A percentile compares a stretch with the other conserved stretches of the same genome.
phyloP scores from a whole-genome alignment of 92 coral and sea anemone genomes.

The Phenganax subtilis region DNA sequence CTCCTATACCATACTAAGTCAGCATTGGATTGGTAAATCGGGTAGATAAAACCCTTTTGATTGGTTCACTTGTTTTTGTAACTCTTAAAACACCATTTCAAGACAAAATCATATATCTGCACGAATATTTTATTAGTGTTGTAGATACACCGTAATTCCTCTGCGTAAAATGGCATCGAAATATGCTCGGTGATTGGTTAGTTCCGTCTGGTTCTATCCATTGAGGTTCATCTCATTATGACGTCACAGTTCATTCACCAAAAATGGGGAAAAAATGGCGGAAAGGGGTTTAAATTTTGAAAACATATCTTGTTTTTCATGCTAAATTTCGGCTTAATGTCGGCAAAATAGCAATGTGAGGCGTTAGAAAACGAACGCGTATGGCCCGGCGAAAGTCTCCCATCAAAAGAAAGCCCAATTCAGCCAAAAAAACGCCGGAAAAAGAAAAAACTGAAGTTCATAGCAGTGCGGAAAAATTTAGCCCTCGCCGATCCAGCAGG shows the following conservation, averaged over 20 bases:
- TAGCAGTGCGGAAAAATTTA: neutral
- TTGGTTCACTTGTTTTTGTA: too few species aligned
- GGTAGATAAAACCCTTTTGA: too few species aligned
- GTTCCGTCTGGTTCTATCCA: too few species aligned
- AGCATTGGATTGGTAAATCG: too few species aligned
- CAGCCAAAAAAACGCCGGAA: neutral
- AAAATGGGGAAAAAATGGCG: slow-evolving; percentile 22
- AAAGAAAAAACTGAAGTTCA: neutral
- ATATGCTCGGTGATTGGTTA: slow-evolving; percentile 20
- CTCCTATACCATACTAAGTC: too few species aligned
- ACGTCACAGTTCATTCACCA: slow-evolving; percentile 30
- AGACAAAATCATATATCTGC: too few species aligned
- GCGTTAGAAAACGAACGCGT: neutral
- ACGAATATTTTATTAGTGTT: too few species aligned
- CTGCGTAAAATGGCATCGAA: neutral
- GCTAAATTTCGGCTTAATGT: neutral
- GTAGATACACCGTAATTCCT: neutral
- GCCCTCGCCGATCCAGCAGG: slow-evolving; percentile 14
- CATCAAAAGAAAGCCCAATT: neutral
- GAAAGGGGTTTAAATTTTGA: slow-evolving; percentile 9
- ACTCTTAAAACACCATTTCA: too few species aligned
- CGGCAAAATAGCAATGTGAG: slow-evolving; percentile 15
- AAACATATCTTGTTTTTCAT: neutral
- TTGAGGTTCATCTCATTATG: slow-evolving; percentile 7
- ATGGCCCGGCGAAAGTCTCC: slow-evolving; percentile 23